Base-by-base conservation (phyloP, 30 jellyfish, hydroid and myxozoan genomes). In the Hydractinia echinata region DNA sequence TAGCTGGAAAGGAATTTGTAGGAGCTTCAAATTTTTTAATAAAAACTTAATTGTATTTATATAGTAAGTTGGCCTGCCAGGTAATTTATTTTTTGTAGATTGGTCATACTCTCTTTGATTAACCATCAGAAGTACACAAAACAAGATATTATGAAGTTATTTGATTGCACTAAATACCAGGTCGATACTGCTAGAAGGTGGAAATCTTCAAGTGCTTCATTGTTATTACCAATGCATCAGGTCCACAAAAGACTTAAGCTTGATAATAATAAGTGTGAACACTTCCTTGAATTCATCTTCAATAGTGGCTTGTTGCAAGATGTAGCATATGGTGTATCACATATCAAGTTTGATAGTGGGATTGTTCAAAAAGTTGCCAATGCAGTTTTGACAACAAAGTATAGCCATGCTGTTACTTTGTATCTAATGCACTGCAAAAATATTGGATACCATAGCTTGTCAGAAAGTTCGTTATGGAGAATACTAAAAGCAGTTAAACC, bases 351-450 rank as follows among this genome's bases (percentile, higher is more conserved):
- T 72, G 81, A 19, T 13, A 72, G 61, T 72, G 81, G 69, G 30
- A 44, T 20, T 21, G 61, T 19, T 19, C 61, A 72, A 20, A 13
- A 72, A n/a, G 67, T 72, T n/a, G 81, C 69, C 9, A 54, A 54
- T 72, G 81, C 81, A 51, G 55, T 19, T 19, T 49, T 72, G 50
- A 72, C 81, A 72, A 49, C 81, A 19, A 72, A 72, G 50, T 72
- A 72, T 60, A 72, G 67, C 50, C 81, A 72, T 49, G 50, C 70
- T 60, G 50, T 72, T 49, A 60, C 69, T 6, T 72, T 72, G 55
- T 72, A 72, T 19, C 81, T 8, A 44, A 19, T 19, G 50, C 16
- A 21, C 50, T 72, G 69, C 61, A 72, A 49, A 19, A 60, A 4
- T 19, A 49, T 10, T 6, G 13, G 51, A 54, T 19, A 54, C 55